Conservation (phyloP, 53 echinoderm and acorn worm genomes). For the Arbacia lixula region DNA sequence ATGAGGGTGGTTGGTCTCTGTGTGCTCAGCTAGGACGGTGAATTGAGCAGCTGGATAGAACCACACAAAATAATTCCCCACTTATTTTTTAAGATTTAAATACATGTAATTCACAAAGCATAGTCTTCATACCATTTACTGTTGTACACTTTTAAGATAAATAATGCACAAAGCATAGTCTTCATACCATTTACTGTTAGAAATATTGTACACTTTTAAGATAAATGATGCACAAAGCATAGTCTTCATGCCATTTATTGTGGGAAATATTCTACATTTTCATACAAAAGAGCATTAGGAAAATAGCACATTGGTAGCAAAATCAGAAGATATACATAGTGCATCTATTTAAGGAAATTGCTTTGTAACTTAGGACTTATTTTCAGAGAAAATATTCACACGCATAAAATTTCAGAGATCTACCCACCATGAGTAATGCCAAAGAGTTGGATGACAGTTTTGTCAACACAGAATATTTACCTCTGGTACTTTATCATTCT, state of each 20-base stretch:
- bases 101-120: not conserved
- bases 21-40: conserved; percentile 59
- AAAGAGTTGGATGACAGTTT: too few relatives aligned
- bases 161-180: not conserved
- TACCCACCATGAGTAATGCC: too few relatives aligned
- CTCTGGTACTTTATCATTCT: too few relatives aligned
- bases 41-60: conserved; percentile 69
- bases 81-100: not conserved
- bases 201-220: not conserved
- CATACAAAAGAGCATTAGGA: too few relatives aligned
- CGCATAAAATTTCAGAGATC: too few relatives aligned
- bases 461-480: too few relatives aligned
- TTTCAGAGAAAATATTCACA: too few relatives aligned
- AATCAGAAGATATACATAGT: too few relatives aligned
- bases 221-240: not conserved
- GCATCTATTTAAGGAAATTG: too few relatives aligned
- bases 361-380: too few relatives aligned
- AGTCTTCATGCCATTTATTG: not conserved
- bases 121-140: not conserved
- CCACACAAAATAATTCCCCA: too few relatives aligned
- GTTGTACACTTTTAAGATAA: not conserved
- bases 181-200: not conserved
- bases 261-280: not conserved
- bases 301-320: too few relatives aligned
- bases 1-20: conserved; percentile 69